Percentiles rank a stretch among this genome's conserved stretches.
Conservation (phyloP, 2,888 invertebrate species). For the Auanema sp. region DNA sequence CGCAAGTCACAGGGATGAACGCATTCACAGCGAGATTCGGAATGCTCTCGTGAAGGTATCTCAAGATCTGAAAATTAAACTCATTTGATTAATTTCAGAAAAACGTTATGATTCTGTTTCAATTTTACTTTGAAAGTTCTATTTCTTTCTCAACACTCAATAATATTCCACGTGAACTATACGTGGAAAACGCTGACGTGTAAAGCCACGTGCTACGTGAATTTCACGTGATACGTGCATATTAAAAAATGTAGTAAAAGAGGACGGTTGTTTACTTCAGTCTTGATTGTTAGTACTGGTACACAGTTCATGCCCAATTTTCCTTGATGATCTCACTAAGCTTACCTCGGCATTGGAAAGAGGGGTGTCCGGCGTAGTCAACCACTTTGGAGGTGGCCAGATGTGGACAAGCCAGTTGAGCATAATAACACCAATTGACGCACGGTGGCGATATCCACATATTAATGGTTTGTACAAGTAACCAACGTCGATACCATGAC, state of each 20-base stretch:
- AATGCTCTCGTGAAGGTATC: slow-evolving; percentile 40
- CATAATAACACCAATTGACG: slow-evolving; percentile 64
- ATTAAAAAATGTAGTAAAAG: background rate
- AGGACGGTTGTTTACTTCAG: background rate
- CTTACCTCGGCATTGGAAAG: slow-evolving; percentile 60
- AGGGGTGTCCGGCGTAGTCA: slow-evolving; percentile 63
- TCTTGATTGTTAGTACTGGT: background rate
- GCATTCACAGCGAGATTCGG: slow-evolving; percentile 47
- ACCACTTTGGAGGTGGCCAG: slow-evolving; percentile 58
- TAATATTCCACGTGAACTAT: background rate
- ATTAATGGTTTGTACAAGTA: slow-evolving; percentile 39
- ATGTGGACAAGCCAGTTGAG: slow-evolving; percentile 63
- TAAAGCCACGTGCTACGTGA: too few species aligned
- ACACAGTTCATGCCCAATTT: too few species aligned
- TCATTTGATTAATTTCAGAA: background rate
- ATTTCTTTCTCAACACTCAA: background rate
- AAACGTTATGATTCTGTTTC: too few species aligned
- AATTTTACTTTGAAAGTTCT: slow-evolving; percentile 3
- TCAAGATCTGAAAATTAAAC: slow-evolving; percentile 50
- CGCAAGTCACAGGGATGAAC: slow-evolving; percentile 60
- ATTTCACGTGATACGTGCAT: too few species aligned
- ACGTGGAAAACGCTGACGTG: too few species aligned
- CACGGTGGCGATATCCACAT: slow-evolving; percentile 49
- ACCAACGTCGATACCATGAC: slow-evolving; percentile 63
- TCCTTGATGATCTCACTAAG: background rate